These are phyloP conservation scores for Scopus umbretta DNA, from an alignment of 2,113 vertebrate species.

Conservation along the genomic window DNA sequence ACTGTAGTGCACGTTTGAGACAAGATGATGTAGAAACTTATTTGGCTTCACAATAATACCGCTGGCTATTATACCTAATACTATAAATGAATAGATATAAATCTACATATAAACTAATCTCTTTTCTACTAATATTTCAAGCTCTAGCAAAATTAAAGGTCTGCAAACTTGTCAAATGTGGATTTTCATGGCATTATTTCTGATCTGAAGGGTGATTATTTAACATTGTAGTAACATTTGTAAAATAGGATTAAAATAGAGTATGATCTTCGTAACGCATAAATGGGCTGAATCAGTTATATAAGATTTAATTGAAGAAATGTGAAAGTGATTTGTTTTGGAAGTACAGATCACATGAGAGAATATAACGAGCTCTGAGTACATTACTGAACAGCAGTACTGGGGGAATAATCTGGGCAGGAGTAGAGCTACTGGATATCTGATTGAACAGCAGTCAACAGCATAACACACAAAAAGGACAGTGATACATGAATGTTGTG, in stretches of 20 bases:
- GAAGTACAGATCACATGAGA: neutral
- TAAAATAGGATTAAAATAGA: constrained; percentile 13
- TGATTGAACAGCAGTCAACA: neutral
- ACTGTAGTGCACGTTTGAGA: neutral
- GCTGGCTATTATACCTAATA: neutral
- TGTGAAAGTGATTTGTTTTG: constrained; percentile 1
- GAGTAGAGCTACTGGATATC: neutral
- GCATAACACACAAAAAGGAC: neutral
- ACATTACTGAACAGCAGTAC: neutral
- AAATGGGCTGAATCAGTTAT: neutral
- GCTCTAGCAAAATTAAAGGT: neutral
- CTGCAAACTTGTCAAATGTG: neutral
- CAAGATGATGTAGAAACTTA: neutral
- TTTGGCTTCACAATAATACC: neutral
- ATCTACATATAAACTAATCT: neutral
- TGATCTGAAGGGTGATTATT: neutral
- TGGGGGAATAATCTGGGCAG: neutral
- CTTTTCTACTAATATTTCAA: neutral
- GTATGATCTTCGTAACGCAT: neutral
- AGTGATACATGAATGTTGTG: neutral
- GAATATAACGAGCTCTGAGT: neutral
- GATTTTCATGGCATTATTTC: neutral
- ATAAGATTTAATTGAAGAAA: constrained; percentile 31
- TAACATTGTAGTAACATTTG: neutral
- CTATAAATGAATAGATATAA: neutral